Conservation (phyloP, 1,140 invertebrate species). For the Trichoplusia ni region DNA sequence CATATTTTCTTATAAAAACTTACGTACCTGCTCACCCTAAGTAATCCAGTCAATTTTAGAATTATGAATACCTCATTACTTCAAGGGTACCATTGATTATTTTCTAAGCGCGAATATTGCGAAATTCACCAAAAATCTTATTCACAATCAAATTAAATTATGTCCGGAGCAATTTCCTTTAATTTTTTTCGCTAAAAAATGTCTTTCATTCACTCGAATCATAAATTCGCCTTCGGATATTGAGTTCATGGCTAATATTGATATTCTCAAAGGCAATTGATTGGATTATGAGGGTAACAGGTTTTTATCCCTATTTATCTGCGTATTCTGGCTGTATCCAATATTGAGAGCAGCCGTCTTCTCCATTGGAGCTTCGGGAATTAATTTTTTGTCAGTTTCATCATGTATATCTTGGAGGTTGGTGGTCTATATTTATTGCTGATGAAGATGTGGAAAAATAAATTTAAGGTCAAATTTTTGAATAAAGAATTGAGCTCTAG, state of each 20-base stretch:
- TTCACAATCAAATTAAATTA: conserved; percentile 14
- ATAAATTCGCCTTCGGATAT: conserved; percentile 18
- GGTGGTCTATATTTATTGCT: no score
- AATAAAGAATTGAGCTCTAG: no score
- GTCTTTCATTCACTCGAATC: not conserved
- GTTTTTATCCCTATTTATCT: conserved; percentile 8
- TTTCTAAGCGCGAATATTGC: no score
- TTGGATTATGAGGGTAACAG: conserved; percentile 7
- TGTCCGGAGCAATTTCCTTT: not conserved
- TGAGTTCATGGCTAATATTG: conserved; percentile 24
- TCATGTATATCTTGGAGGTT: no score
- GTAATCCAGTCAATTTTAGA: no score
- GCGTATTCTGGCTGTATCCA: not conserved
- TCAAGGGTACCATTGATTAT: not conserved
- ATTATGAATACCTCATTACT: no score
- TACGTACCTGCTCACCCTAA: no score
- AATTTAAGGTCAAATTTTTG: no score
- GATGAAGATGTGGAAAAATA: no score
- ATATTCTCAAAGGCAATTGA: conserved; percentile 22
- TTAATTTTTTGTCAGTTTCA: no score
- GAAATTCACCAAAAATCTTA: conserved; percentile 1
- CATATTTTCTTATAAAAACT: no score
- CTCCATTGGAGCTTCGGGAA: not conserved
- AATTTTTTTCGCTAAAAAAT: not conserved
- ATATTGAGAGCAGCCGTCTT: not conserved